Base-by-base conservation (phyloP, 2,888 invertebrate genomes). In the Stegana nigrithorax region DNA sequence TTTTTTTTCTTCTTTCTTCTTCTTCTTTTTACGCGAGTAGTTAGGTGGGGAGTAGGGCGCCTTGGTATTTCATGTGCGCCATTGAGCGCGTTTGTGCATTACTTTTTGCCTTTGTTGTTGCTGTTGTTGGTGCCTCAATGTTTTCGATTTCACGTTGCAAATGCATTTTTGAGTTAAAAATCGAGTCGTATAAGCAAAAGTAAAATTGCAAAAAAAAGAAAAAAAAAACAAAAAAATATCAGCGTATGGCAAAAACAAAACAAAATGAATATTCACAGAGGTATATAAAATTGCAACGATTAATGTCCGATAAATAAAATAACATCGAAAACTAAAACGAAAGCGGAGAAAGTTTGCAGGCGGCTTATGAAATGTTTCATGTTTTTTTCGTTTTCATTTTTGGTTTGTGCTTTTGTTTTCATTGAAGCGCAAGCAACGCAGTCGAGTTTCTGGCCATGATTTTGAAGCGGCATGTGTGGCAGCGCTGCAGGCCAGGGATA, bases 61-160 rank as follows among this genome's bases (percentile, higher is more conserved):
- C n/a, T 26, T 19, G 25, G 32, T 36, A 36, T 55, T 21, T 55
- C 51, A 32, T 55, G 53, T 36, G n/a, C 23, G n/a, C 39, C 39
- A 10, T 36, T 6, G 36, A 36, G 14, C 36, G 14, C 21, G 45
- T 45, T 53, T 32, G 7, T 55, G 36, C 53, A 36, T 21, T 23
- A n/a, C 25, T 21, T 12, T n/a, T 55, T 32, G 32, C 17, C 32
- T 53, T 32, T 32, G 32, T 19, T 53, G 12, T 12, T n/a, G 17
- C 21, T 29, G 4, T 19, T 5, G 29, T 26, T 27, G 12, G 2
- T n/a, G n/a, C n/a, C n/a, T 51, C 27, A n/a, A 21, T 23, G 7
- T 12, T 7, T 78, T 80, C 73, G 79, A 80, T 75, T 80, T 80
- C 81, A 80, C 81, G 79, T 80, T 75, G 79, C 79, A 75, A 75